Base-by-base conservation (phyloP, 2,888 invertebrate genomes). In the Cephus nigrinus region DNA sequence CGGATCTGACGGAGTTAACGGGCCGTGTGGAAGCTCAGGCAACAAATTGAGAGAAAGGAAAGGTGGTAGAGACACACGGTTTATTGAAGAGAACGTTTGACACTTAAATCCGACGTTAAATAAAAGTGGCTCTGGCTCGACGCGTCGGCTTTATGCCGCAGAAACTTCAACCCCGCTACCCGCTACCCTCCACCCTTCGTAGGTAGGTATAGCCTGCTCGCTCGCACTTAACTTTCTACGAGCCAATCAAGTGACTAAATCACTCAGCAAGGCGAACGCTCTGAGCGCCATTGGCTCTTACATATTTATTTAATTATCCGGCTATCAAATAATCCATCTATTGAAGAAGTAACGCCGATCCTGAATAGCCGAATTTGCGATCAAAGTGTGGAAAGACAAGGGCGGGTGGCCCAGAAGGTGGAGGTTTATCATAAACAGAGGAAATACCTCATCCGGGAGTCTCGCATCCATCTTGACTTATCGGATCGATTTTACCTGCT, bases 91-190 rank as follows among this genome's bases (percentile, higher is more conserved):
- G 40, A 31, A 71, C 71, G 71, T 31, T 32, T 15, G 32, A 73
- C 35, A 73, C 34, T 88, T 88, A 88, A 89, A 88, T 87, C 88
- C 85, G 82, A 84, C 86, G 86, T 89, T 86, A 89, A 88, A 88
- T 89, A 88, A 89, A 88, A 86, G 84, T 85, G 83, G 83, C 83
- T 85, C 87, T 88, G 83, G 84, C 73, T 76, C 80, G 81, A 71
- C 32, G 75, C 55, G n/a, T 55, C 32, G 80, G 80, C 77, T 82
- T 82, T 81, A 82, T 81, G 79, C 80, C 73, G 75, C 79, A 34
- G 80, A 79, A 80, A 80, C 76, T 76, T n/a, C 32, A 31, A 32
- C 32, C 32, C 32, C 15, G 11, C 75, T 0, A 32, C 33, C 32
- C 15, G 2, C 75, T 0, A 23, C 68, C 32, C 9, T 1, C 69